These are phyloP conservation scores for Sphaeramia orbicularis DNA, from an alignment of 2,797 vertebrate genomes.

Conservation along the genomic window DNA sequence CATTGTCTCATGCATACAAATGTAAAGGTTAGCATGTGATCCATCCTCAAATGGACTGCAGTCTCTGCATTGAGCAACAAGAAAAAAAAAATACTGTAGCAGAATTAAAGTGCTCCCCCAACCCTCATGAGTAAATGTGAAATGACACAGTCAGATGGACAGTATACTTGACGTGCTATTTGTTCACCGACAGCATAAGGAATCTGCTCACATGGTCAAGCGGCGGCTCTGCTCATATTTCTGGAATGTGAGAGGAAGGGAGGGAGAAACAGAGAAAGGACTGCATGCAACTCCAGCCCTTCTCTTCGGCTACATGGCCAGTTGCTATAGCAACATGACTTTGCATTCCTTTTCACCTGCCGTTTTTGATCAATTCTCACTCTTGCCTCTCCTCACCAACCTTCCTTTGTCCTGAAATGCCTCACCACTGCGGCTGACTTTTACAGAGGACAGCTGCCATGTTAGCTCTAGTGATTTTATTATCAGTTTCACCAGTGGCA, in stretches of 20 bases:
- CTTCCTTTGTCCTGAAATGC: constrained; percentile 72
- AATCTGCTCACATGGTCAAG: constrained; percentile 69
- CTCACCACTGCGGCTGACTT: constrained; percentile 55
- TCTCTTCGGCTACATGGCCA: constrained; percentile 72
- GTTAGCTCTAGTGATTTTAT: constrained; percentile 8
- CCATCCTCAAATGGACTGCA: constrained; percentile 52
- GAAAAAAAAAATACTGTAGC: constrained; percentile 25
- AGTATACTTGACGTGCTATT: constrained; percentile 55
- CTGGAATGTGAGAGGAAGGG: constrained; percentile 25
- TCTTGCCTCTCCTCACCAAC: constrained; percentile 59
- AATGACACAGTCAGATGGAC: constrained; percentile 62
- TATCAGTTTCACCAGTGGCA: constrained; percentile 21
- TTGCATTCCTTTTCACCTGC: constrained; percentile 83
- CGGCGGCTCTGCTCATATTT: constrained; percentile 47
- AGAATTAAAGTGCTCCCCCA: constrained; percentile 50
- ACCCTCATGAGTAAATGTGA: constrained; percentile 38
- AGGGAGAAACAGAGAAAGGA: constrained; percentile 48
- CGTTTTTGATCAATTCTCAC: constrained; percentile 79
- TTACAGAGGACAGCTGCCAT: constrained; percentile 30
- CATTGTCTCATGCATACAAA: constrained; percentile 72
- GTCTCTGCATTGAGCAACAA: constrained; percentile 40
- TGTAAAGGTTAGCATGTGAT: constrained; percentile 65
- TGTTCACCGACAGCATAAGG: constrained; percentile 62
- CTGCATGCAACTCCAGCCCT: constrained; percentile 66
- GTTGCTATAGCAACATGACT: constrained; percentile 85